Evolutionary conservation across 2,888 invertebrate species (phyloP).

Genomic region (Drosophila quasianomalipes): DNA sequence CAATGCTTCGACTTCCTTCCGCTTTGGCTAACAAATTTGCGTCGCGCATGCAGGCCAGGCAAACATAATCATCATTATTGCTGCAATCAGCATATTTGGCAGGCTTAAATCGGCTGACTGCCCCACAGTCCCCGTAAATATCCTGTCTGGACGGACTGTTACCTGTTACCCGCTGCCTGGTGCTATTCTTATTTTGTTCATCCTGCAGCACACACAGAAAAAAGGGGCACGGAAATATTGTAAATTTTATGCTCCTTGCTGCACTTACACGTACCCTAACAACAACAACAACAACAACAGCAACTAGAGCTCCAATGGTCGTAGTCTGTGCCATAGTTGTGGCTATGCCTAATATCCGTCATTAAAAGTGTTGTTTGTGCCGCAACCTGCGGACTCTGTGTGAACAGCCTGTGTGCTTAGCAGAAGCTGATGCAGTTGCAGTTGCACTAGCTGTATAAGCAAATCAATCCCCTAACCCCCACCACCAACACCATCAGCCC

Average conservation of each 20-base stretch:
- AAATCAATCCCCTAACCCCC: neutral
- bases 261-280: constrained; percentile 8
- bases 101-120: constrained; percentile 52
- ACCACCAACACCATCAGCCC: neutral
- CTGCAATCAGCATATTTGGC: constrained; percentile 78
- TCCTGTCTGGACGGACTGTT: constrained; percentile 7
- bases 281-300: neutral
- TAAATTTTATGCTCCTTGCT: constrained; percentile 53
- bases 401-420: neutral
- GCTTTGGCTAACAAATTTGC: constrained; percentile 79
- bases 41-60: constrained; percentile 74
- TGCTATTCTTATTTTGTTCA: constrained; percentile 35
- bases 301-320: constrained; percentile 10
- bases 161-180: neutral
- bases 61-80: constrained; percentile 80
- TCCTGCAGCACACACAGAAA: constrained; percentile 43
- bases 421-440: neutral
- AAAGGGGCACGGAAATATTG: constrained; percentile 62
- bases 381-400: constrained; percentile 29
- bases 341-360: constrained; percentile 77
- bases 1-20: constrained; percentile 78
- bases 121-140: neutral
- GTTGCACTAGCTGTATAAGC: neutral
- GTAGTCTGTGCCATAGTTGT: constrained; percentile 58
- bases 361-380: constrained; percentile 74